These are phyloP conservation scores for Microtus richardsoni DNA, from an alignment of 2,113 vertebrate genomes.

Conservation along the genomic window DNA sequence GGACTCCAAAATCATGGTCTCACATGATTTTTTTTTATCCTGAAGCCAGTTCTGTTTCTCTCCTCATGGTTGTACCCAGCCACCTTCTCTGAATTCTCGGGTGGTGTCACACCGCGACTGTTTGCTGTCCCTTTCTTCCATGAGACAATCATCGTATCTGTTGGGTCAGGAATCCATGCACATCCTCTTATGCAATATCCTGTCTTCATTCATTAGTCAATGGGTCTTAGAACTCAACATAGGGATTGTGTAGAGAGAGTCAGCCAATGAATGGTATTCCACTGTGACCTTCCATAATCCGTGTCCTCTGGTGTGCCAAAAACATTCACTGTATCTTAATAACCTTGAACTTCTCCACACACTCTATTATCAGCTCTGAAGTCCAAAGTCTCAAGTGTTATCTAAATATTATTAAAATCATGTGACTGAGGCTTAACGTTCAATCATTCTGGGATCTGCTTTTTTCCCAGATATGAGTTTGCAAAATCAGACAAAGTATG, in stretches of 20 bases:
- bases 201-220: neutral
- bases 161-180: neutral
- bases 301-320: neutral
- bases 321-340: neutral
- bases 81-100: neutral
- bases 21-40: neutral
- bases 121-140: neutral
- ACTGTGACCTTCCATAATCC: neutral
- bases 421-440: neutral
- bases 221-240: neutral
- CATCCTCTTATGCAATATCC: neutral
- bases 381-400: neutral
- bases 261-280: neutral
- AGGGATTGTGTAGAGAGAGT: neutral
- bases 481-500: neutral
- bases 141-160: neutral
- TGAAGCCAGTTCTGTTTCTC: too few species aligned
- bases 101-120: too few species aligned
- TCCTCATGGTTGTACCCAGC: neutral
- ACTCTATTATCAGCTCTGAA: neutral
- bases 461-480: neutral
- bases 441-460: neutral
- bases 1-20: neutral
- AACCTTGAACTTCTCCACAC: neutral
- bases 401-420: neutral